Conservation (phyloP, 2,113 vertebrate species). For the Ceuthmochares aereus region DNA sequence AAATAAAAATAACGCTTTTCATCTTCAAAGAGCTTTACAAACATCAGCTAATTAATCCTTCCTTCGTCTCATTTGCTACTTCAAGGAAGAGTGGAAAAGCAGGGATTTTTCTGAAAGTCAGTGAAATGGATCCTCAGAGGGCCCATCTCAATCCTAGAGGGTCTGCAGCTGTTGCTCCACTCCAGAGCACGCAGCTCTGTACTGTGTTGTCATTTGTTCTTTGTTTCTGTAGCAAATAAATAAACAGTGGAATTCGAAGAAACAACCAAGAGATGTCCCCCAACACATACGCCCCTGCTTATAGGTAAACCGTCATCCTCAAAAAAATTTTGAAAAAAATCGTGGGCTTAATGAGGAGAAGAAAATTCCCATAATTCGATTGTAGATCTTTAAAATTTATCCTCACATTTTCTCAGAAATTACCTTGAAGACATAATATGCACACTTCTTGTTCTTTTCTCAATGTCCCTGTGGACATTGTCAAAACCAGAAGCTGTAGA, state of each 20-base stretch:
- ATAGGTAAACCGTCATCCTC: background rate
- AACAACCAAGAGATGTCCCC: background rate
- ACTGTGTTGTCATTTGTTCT: background rate
- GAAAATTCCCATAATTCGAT: background rate
- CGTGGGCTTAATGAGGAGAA: background rate
- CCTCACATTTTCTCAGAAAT: background rate
- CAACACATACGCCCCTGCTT: background rate
- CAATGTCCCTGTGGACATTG: no score
- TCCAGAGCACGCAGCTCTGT: background rate
- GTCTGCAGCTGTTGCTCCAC: background rate
- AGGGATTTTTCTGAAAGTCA: conserved; percentile 16
- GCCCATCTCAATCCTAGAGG: background rate
- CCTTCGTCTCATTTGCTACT: background rate
- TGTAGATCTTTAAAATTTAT: background rate
- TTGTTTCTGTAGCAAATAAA: conserved; percentile 12
- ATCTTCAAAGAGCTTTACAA: conserved; percentile 62
- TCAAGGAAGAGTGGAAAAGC: conserved; percentile 32
- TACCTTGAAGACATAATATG: background rate
- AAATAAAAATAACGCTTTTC: conserved; percentile 59
- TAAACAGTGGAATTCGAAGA: background rate
- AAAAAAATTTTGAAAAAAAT: background rate
- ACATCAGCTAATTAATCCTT: conserved; percentile 56
- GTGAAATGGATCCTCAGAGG: conserved; percentile 10
- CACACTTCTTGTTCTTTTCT: background rate
- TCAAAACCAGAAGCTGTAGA: background rate